Base-by-base conservation (phyloP, 2,113 vertebrate species). In the Mesocricetus auratus region DNA sequence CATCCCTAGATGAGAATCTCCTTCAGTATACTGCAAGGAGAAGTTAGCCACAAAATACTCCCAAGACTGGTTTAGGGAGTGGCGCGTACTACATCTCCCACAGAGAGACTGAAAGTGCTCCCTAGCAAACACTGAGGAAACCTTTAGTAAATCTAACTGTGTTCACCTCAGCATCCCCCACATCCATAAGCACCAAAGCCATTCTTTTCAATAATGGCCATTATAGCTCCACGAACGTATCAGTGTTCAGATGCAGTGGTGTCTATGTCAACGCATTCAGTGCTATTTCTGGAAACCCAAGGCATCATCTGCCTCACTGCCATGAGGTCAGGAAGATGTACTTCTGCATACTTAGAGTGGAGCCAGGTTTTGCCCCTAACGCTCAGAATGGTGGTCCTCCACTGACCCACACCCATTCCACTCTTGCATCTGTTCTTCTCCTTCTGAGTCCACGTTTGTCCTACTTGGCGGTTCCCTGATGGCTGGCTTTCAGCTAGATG, bases 41-140 rank as follows among this genome's bases (percentile, higher is more conserved):
- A 69, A 42, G 69, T 64, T 60, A 45, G 12, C 60, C 24, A 74
- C 19, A 7, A 93, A 66, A 91, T 56, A 26, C 22, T 68, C 47
- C 47, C 42, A 77, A 82, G 73, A 66, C 58, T 86, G n/a, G 81
- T 77, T 7, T 75, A 36, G 11, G 19, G 64, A 75, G 39, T 56
- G 42, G 4, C 56, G 4, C 26, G 45, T 9, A 91, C 85, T 50
- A 47, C 12, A 56, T 39, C 17, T 81, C 71, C 60, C 11, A 73
- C 39, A 86, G 26, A 85, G 69, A 73, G 39, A 94, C 29, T 93
- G n/a, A 66, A 58, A 94, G 53, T 53, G 7, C 7, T 78, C 26
- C 93, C 94, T 91, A 90, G 62, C n/a, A 86, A 90, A 3, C 50
- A 94, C n/a, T 77, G 15, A 90, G 90, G 93, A 94, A 89, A 2